Evolutionary conservation across 1,140 invertebrate genomes (phyloP).

Genomic region (Spodoptera litura): DNA sequence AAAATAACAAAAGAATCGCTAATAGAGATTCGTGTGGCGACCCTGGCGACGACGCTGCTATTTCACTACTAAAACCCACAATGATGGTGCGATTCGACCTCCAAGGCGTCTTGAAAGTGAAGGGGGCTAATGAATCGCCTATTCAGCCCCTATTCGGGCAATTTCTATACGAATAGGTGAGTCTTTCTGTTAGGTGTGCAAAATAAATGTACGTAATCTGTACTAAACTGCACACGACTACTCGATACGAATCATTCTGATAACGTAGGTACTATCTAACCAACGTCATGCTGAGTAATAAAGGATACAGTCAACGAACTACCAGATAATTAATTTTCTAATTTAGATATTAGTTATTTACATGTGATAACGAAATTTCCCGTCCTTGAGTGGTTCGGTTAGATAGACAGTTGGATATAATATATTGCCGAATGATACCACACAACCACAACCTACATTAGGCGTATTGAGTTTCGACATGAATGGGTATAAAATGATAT

Average conservation of each 20-base stretch:
- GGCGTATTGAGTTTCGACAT: too few species aligned
- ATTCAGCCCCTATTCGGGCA: constrained; percentile 9
- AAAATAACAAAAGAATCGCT: constrained; percentile 32
- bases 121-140: constrained; percentile 24
- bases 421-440: too few species aligned
- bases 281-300: not conserved
- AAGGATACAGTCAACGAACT: too few species aligned
- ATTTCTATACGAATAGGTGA: not conserved
- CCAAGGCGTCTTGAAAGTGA: not conserved
- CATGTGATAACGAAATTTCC: not conserved
- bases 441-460: too few species aligned
- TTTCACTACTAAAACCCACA: constrained; percentile 35
- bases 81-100: constrained; percentile 22
- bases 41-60: constrained; percentile 32
- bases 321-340: not conserved
- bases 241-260: too few species aligned
- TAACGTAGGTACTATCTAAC: too few species aligned
- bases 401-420: not conserved
- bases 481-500: too few species aligned
- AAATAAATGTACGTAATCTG: not conserved
- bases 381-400: not conserved
- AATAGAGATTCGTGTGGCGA: constrained; percentile 33
- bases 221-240: too few species aligned
- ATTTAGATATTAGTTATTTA: not conserved
- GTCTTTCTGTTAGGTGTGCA: not conserved